phyloP scores from a whole-genome alignment of 2,888 invertebrate genomes.

The Acleris holmiana region DNA sequence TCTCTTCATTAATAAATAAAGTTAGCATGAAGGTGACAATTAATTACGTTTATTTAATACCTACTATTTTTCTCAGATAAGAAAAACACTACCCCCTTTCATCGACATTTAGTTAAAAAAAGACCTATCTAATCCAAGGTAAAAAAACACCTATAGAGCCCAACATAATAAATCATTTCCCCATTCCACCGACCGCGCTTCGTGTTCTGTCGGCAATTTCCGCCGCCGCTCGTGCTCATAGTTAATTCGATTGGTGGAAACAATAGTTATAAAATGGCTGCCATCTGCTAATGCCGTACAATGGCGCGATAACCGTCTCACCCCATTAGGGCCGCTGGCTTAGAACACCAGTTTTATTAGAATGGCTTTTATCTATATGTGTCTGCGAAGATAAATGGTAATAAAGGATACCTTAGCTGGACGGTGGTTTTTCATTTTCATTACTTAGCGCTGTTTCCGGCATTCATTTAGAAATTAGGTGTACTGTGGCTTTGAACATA shows the following conservation, averaged over 20 bases:
- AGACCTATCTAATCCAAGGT: background rate
- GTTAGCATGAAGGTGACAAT: too few relatives aligned
- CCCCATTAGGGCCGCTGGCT: conserved; percentile 42
- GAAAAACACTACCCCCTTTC: too few relatives aligned
- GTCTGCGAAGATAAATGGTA: conserved; percentile 21
- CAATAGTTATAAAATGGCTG: conserved; percentile 44
- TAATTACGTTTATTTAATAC: too few relatives aligned
- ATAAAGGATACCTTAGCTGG: conserved; percentile 33
- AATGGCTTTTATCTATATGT: conserved; percentile 34
- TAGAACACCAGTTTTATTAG: conserved; percentile 35
- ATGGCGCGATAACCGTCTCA: conserved; percentile 45
- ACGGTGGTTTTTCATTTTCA: conserved; percentile 7
- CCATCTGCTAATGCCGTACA: conserved; percentile 40
- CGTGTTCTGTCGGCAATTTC: conserved; percentile 18
- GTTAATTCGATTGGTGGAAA: conserved; percentile 41
- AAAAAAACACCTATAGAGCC: background rate
- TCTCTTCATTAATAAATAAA: too few relatives aligned
- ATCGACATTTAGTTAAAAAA: too few relatives aligned
- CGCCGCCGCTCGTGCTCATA: conserved; percentile 13
- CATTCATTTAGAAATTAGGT: too few relatives aligned
- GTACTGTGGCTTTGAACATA: too few relatives aligned
- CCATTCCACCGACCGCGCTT: conserved; percentile 4
- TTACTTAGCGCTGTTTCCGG: background rate
- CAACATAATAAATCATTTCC: conserved; percentile 7
- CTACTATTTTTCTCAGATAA: too few relatives aligned